Evolutionary conservation across 2,888 invertebrate species (phyloP), one percentile per base, ranked within the genome.

Genomic region (Hoplodrina ambigua): DNA sequence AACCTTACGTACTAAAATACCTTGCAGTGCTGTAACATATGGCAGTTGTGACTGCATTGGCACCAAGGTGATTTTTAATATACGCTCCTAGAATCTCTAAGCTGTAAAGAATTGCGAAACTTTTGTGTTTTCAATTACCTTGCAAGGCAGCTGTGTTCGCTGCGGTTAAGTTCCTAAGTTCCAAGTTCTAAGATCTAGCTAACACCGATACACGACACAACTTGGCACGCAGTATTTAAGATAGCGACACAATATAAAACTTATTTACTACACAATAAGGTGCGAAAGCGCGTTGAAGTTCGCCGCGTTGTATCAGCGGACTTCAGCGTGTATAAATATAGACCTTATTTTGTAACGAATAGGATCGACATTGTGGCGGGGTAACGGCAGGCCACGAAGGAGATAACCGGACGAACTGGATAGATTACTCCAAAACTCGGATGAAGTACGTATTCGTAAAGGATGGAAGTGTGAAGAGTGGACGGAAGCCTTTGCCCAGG

Each of bases 11-110:
- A 46, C 37, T 25, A 74, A 57, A 78, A 64, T 63, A 17, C 30
- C 56, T 64, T 82, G 72, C 11, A 58, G 15, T 4, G 7, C 19
- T 25, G 54, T 7, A 67, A 53, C 75, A 78, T 78, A 67, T 75
- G 66, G 72, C 30, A 41, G 19, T 59, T 72, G 64, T 5, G 53
- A 30, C 57, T 58, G 19, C 64, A 63, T 67, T 70, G 52, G 54
- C 53, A 71, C 60, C 72, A 76, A 83, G 78, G 78, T 82, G 72
- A 80, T 80, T 78, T 81, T 82, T 81, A 80, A 78, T 82, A 66
- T 74, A 59, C 63, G 68, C 71, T 73, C 25, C 71, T 82, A 73
- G 65, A 57, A 73, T 68, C 49, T 68, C 49, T 58, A 58, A 69
- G 62, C 53, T 69, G 46, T 57, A 68, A 73, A 78, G 60, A 63